phyloP scores from a whole-genome alignment of 2,888 invertebrate genomes.

The Diabrotica balteata region DNA sequence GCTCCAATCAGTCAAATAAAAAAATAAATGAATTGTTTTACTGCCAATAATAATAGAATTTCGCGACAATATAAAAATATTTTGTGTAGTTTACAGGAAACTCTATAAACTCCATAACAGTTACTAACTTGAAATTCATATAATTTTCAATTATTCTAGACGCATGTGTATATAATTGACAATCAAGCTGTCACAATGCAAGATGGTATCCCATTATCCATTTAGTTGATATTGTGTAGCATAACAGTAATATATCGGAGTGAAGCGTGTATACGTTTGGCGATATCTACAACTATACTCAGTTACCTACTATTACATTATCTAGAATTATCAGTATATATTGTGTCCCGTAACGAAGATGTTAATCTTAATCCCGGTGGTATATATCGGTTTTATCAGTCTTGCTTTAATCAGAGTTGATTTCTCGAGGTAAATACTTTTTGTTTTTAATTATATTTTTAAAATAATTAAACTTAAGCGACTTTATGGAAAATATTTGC shows the following conservation, averaged over 20 bases:
- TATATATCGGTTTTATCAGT: neutral
- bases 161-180: slow-evolving; percentile 17
- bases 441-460: too few relatives aligned
- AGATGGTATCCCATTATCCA: slow-evolving; percentile 26
- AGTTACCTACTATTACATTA: slow-evolving; percentile 13
- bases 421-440: neutral
- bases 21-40: too few relatives aligned
- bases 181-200: slow-evolving; percentile 19
- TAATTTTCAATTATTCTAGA: neutral
- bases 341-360: slow-evolving; percentile 22
- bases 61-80: too few relatives aligned
- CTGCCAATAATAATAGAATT: too few relatives aligned
- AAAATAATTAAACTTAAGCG: too few relatives aligned
- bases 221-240: slow-evolving; percentile 28
- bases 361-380: slow-evolving; percentile 23
- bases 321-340: slow-evolving; percentile 28
- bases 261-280: slow-evolving; percentile 3
- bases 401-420: neutral
- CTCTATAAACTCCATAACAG: too few relatives aligned
- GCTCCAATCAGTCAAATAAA: too few relatives aligned
- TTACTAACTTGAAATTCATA: neutral
- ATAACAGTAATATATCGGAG: slow-evolving; percentile 26
- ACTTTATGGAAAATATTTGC: too few relatives aligned
- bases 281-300: slow-evolving; percentile 17
- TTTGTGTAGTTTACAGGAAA: too few relatives aligned